Base-by-base conservation (phyloP, 92 coral and sea anemone species). In the Chrysogorgia sp. region DNA sequence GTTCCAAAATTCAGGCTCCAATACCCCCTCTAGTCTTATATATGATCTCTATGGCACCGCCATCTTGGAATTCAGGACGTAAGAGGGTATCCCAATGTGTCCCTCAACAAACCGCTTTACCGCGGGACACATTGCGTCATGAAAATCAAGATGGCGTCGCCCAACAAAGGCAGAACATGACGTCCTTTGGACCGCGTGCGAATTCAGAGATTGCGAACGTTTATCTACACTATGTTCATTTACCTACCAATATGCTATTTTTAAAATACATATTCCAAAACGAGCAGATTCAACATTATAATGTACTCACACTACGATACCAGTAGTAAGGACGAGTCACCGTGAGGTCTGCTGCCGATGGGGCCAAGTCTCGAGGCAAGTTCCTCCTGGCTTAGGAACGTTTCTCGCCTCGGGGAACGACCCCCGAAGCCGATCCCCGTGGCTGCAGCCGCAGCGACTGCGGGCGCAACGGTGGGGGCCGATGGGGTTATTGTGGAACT, bases 391-490 rank as follows among this genome's bases (percentile, higher is more conserved):
- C 49, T 72, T 14, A 65, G 79, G 59, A 72, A 72, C 21, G 79
- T 72, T 72, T 72, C 79, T 72, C 79, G 58, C 33, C 79, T 21
- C 40, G 79, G 79, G 34, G 79, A 72, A 34, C 79, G 79, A 1
- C 32, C 52, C 65, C 79, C 79, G 79, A 72, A 29, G 17, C 63
- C 32, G 17, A 57, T 23, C 17, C 31, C 63, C 30, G 63, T 14
- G 10, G 63, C 97, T 63, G 99, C 99, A 75, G 99, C 99, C 13
- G 99, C 99, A 30, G 97, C 99, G 25, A 96, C 99, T 58, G 99
- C 99, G 37, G 99, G 99, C 82, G 99, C 99, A 50, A 96, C 99
- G 40, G 99, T 96, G 32, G 99, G 99, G 13, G 99, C 99, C 4
- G 99, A 92, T 1, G 99, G 99, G 13, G 99, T 92, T 31, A 96